A percentile compares a stretch with the other conserved stretches of the same genome.
phyloP scores from a whole-genome alignment of 2,113 vertebrate species.

The Pavo muticus region DNA sequence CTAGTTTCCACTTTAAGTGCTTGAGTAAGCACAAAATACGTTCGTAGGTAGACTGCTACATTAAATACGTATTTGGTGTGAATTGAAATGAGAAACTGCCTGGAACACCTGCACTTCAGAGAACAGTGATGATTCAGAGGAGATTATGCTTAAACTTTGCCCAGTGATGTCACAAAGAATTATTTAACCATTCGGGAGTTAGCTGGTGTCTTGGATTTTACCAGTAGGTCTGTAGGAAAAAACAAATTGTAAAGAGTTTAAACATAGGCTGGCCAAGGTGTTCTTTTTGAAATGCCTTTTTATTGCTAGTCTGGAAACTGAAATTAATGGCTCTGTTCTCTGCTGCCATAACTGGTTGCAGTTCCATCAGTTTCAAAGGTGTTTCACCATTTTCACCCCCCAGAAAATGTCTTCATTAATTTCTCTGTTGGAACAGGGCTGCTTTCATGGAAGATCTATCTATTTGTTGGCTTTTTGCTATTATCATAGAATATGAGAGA shows the following conservation, averaged over 20 bases:
- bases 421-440: not conserved
- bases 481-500: not conserved
- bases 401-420: not conserved
- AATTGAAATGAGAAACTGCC: not conserved
- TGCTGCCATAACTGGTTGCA: not conserved
- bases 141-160: not conserved
- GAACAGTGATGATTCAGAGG: not conserved
- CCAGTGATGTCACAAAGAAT: not conserved
- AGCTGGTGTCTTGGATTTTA: not conserved
- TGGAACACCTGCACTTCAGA: not conserved
- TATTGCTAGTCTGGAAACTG: not conserved
- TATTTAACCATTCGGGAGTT: not conserved
- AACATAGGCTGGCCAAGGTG: not conserved
- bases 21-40: constrained; percentile 5
- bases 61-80: not conserved
- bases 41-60: not conserved
- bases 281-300: not conserved
- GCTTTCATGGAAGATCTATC: not conserved
- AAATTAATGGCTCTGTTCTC: not conserved
- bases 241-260: not conserved
- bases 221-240: not conserved
- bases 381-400: not conserved
- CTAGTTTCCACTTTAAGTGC: not conserved
- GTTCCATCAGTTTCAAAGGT: not conserved
- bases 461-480: not conserved